Evolutionary conservation across 2,797 vertebrate genomes (phyloP).

Genomic region (Phoeniculus purpureus): DNA sequence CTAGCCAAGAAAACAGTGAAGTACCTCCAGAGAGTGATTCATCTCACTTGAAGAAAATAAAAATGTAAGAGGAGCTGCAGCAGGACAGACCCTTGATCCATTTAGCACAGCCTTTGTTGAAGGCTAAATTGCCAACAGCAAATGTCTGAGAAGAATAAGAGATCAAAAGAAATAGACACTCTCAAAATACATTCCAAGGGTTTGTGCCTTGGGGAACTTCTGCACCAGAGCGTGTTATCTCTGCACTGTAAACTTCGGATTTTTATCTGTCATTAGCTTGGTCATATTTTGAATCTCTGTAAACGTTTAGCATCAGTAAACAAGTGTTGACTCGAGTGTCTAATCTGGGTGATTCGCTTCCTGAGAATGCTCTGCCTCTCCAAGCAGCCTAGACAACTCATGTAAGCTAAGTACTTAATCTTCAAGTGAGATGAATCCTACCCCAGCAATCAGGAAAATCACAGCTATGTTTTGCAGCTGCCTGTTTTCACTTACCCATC

Average conservation of each 20-base stretch:
- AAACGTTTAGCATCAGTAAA: neutral
- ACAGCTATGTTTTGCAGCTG: neutral
- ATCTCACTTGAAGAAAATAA: neutral
- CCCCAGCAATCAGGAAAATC: neutral
- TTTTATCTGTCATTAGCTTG: neutral
- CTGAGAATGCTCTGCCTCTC: neutral
- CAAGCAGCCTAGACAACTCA: neutral
- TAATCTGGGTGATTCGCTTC: neutral
- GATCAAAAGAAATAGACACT: neutral
- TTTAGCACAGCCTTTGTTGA: neutral
- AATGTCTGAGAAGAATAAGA: neutral
- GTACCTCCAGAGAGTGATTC: neutral
- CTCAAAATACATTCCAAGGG: neutral
- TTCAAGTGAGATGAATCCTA: neutral
- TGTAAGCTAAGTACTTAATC: neutral
- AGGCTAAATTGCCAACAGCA: neutral
- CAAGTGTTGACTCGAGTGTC: neutral
- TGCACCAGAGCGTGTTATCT: neutral
- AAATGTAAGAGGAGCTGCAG: neutral
- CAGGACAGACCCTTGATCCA: neutral
- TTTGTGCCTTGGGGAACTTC: neutral
- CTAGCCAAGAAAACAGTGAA: neutral
- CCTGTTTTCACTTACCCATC: neutral
- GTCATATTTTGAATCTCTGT: neutral
- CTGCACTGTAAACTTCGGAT: accelerated